Base-by-base conservation (phyloP, 2,888 invertebrate genomes). In the Acholoe squamosa region DNA sequence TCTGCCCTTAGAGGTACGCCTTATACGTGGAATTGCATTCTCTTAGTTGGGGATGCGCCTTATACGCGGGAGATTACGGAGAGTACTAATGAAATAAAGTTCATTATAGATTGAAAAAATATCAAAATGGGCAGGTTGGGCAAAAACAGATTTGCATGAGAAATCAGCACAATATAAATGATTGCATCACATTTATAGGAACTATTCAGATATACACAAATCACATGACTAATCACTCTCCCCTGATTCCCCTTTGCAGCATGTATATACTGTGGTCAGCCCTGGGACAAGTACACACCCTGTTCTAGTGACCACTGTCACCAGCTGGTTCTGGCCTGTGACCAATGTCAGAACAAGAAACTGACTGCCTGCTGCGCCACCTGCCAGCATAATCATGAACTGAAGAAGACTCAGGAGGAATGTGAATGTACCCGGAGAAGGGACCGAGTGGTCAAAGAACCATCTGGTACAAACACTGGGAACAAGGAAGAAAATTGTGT, bases 291-390 rank as follows among this genome's bases (percentile, higher is more conserved):
- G 0, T 91, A 91, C 54, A 10, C 19, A 16, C 90, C 90, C 0
- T 92, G 92, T 76, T 89, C 84, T 86, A 91, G 91, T 51, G 19
- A 12, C 16, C 91, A 90, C 56, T 92, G 92, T 67, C 80, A 91
- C 84, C 92, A 92, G 80, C 90, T 92, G 0, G 92, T 92, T 52
- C 86, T 92, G 52, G 61, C 90, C 19, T 92, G 92, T 90, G 54
- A n/a, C 0, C 22, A 25, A 0, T 91, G 92, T 84, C 77, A 89
- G 22, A 19, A 22, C 10, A 16, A 86, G 19, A 33, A 86, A 14
- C 89, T 19, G n/a, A 91, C 91, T 14, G 90, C 91, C 33, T 92
- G 92, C 80, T 92, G 92, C 56, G 28, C 28, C 10, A 25, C 61
- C 1, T 92, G 92, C 71, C 91, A 91, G 84, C 14, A 33, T 0